Percentiles rank a stretch among this genome's conserved stretches.
phyloP scores from a whole-genome alignment of 1,140 invertebrate genomes.

The Andrena cerasifolii region DNA sequence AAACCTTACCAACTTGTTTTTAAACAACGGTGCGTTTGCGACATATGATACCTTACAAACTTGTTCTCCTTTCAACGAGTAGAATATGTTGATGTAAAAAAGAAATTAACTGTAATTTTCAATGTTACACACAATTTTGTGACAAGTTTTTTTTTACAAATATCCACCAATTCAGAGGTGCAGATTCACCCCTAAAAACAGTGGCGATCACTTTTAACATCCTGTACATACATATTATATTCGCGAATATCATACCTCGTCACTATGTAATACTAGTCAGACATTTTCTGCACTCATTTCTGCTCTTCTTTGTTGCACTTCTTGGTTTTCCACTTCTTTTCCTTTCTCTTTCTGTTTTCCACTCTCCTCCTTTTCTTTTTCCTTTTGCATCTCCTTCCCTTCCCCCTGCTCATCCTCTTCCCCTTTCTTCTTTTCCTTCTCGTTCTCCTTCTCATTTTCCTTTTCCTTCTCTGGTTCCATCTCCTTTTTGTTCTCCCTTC shows the following conservation, averaged over 20 bases:
- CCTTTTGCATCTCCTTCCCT: conserved; percentile 37
- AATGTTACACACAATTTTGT: no score
- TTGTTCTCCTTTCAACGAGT: no score
- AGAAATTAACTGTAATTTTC: no score
- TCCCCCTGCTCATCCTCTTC: conserved; percentile 25
- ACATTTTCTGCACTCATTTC: conserved; percentile 76
- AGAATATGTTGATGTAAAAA: no score
- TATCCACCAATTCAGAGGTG: no score
- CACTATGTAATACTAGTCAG: conserved; percentile 79
- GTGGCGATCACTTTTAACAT: no score
- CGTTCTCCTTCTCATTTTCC: neutral
- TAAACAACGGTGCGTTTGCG: no score
- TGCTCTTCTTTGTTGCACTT: conserved; percentile 10
- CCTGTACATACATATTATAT: no score
- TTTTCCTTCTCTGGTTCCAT: conserved; percentile 13
- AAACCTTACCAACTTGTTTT: no score
- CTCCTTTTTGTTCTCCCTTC: conserved; percentile 51
- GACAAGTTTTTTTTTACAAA: no score
- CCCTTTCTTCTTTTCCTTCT: neutral
- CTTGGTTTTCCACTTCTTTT: neutral
- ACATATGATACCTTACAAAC: no score
- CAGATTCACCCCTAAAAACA: no score
- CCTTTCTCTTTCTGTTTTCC: neutral
- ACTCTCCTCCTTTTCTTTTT: neutral
- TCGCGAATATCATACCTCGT: conserved; percentile 65